Evolutionary conservation across 2,888 invertebrate species (phyloP).

Genomic region (Tenthredo distinguenda): DNA sequence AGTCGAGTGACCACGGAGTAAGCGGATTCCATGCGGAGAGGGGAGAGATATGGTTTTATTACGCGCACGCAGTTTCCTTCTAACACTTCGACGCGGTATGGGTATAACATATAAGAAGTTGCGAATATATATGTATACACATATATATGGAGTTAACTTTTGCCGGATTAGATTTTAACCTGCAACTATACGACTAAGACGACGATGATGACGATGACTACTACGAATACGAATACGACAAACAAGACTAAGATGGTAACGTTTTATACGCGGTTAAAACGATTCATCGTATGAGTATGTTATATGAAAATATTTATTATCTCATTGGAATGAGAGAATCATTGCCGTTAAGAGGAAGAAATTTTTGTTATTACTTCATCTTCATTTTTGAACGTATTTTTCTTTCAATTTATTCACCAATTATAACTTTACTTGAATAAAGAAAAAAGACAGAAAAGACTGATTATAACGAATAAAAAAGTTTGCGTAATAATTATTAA

Average conservation of each 20-base stretch:
- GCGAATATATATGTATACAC: background rate
- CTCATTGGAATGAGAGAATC: background rate
- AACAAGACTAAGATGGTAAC: conserved; percentile 17
- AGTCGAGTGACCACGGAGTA: conserved; percentile 1
- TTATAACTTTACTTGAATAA: too few species aligned
- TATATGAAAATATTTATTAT: background rate
- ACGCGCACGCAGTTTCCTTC: conserved; percentile 39
- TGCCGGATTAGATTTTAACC: background rate
- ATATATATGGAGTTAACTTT: background rate
- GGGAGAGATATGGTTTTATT: conserved; percentile 41
- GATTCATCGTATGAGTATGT: background rate
- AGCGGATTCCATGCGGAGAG: background rate
- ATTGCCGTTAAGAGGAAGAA: background rate
- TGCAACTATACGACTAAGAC: background rate
- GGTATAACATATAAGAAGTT: background rate
- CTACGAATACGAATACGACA: background rate
- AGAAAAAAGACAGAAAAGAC: background rate
- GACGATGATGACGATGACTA: background rate
- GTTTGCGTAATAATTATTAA: background rate
- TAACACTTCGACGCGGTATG: background rate
- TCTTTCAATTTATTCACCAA: background rate
- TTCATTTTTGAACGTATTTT: background rate
- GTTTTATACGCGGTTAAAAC: conserved; percentile 20
- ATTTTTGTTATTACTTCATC: background rate
- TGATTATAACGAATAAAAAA: background rate